phyloP scores from a whole-genome alignment of 2,797 vertebrate species.

The Cyclopterus lumpus region DNA sequence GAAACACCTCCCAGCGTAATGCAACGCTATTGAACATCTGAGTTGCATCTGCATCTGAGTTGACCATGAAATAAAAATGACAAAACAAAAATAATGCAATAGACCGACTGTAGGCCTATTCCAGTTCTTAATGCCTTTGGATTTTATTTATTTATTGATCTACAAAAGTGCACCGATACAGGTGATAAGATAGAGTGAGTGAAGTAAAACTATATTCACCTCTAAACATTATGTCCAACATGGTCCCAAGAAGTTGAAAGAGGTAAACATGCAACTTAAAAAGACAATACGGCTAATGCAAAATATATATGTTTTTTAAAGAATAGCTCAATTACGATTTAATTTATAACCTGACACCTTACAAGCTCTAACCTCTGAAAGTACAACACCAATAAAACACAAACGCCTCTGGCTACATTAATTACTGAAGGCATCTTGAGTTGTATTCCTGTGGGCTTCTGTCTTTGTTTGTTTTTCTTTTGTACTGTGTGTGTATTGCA shows the following conservation, averaged over 20 bases:
- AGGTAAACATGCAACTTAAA: not conserved
- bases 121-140: no score
- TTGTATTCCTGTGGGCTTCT: not conserved
- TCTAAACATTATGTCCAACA: not conserved
- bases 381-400: not conserved
- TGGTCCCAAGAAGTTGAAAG: not conserved
- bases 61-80: not conserved
- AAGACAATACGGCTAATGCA: not conserved
- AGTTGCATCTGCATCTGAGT: not conserved
- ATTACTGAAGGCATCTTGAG: not conserved
- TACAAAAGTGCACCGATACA: not conserved
- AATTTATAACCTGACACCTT: not conserved
- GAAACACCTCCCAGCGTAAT: not conserved
- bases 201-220: not conserved
- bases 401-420: not conserved
- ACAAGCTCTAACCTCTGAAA: not conserved
- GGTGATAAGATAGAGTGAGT: not conserved
- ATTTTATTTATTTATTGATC: not conserved
- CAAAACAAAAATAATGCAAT: not conserved
- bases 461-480: not conserved
- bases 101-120: not conserved
- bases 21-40: not conserved
- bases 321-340: not conserved
- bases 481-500: not conserved
- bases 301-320: not conserved